Base-by-base conservation (phyloP, 2,797 vertebrate species). In the Peromyscus eremicus region DNA sequence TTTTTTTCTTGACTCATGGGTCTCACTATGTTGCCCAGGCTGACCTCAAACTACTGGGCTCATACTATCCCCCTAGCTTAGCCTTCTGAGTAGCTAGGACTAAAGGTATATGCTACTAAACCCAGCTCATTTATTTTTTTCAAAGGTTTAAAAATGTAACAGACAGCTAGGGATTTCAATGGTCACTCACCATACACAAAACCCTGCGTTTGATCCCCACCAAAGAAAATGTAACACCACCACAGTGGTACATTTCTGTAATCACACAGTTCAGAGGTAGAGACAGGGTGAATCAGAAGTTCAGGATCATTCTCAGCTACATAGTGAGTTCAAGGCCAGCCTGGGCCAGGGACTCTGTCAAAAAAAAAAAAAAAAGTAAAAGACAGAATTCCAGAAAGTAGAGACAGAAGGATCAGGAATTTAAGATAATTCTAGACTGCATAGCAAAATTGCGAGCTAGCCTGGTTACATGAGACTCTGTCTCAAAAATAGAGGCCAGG, bases 61-160 rank as follows among this genome's bases (percentile, higher is more conserved):
- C 32, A 25, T 40, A n/a, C 32, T 0, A 81, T 37, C 6, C 70
- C 27, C 34, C n/a, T 52, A 16, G 7, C 17, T 81, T 68, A 11
- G 43, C 40, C 40, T 25, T 85, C 29, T 49, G 60, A 66, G 43
- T 64, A 82, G 55, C 32, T 82, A 70, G 19, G 27, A 81, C 77
- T 34, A 62, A 6, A 82, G 34, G 40, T 6, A 25, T n/a, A 25
- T 13, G 17, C 29, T 27, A 49, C 4, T 75, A 16, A 62, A 10
- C 6, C 64, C 40, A 10, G 40, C 49, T 88, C 37, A 37, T 29
- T 84, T 83, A n/a, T 49, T 81, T 82, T 82, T 90, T 91, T 71
- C 16, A 25, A 86, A 43, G 2, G n/a, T 90, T 90, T 55, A 92
- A 91, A 93, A 92, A 89, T 32, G 23, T 75, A 95, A 92, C 86